phyloP scores from a whole-genome alignment of 2,888 invertebrate species.

The Pyrocoelia pectoralis region DNA sequence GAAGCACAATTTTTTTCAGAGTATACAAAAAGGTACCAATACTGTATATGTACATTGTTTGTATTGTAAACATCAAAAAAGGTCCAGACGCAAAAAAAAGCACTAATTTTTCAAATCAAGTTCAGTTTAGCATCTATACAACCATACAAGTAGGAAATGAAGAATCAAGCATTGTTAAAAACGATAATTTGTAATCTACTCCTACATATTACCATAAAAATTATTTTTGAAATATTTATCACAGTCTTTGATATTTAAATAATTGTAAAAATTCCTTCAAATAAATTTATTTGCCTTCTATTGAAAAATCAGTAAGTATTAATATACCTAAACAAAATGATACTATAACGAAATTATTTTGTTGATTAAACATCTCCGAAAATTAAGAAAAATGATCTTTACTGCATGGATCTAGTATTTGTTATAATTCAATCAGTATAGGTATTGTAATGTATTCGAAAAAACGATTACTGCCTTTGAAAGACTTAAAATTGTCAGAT shows the following conservation, averaged over 20 bases:
- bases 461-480: background rate
- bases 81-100: background rate
- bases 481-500: constrained; percentile 1
- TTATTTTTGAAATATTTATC: constrained; percentile 2
- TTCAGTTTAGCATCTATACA: too few relatives aligned
- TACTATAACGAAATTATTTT: constrained; percentile 4
- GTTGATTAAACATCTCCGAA: background rate
- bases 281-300: too few relatives aligned
- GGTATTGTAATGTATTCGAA: background rate
- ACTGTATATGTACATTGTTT: too few relatives aligned
- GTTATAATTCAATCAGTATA: constrained; percentile 2
- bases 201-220: constrained; percentile 4
- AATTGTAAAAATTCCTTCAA: background rate
- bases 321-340: constrained; percentile 1
- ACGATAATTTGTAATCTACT: too few relatives aligned
- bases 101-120: constrained; percentile 1
- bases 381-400: constrained; percentile 3
- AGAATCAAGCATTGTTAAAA: too few relatives aligned
- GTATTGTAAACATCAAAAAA: background rate
- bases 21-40: background rate
- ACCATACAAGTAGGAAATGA: too few relatives aligned
- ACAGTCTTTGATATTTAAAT: constrained; percentile 2
- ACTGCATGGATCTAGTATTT: too few relatives aligned
- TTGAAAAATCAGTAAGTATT: background rate
- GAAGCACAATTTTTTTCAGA: background rate